Conservation (phyloP, 2,888 invertebrate genomes). For the Mellilla xanthometata region DNA sequence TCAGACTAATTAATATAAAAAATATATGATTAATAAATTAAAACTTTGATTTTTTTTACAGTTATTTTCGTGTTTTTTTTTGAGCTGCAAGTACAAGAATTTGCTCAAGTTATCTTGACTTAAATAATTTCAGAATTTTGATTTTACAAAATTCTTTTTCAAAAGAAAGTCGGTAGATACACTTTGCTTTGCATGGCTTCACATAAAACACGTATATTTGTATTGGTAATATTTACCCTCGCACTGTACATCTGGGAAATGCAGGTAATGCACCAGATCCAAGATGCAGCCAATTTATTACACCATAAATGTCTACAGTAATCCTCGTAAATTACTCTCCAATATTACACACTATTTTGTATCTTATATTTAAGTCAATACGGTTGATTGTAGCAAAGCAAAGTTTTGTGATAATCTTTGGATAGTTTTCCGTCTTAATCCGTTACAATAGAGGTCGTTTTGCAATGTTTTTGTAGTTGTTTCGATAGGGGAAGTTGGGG, state of each 20-base stretch:
- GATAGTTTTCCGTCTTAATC: conserved; percentile 1
- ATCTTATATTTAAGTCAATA: neutral
- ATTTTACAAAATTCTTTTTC: too few relatives aligned
- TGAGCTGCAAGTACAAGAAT: too few relatives aligned
- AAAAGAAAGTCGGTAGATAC: too few relatives aligned
- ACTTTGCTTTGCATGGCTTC: too few relatives aligned
- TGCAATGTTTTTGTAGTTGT: conserved; percentile 1
- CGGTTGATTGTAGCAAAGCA: neutral
- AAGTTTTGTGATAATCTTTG: neutral
- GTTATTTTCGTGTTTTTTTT: too few relatives aligned
- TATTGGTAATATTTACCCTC: conserved; percentile 13
- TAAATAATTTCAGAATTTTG: too few relatives aligned
- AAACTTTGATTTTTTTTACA: too few relatives aligned
- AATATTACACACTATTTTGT: conserved; percentile 6
- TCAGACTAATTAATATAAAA: too few relatives aligned
- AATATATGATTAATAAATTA: too few relatives aligned
- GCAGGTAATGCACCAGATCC: conserved; percentile 29
- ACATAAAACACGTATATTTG: conserved; percentile 4
- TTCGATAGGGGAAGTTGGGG: conserved; percentile 1
- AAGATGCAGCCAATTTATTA: conserved; percentile 55
- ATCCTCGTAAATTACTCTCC: conserved; percentile 51
- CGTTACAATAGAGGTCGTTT: neutral
- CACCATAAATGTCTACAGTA: conserved; percentile 54
- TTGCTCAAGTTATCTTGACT: too few relatives aligned
- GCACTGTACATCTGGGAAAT: conserved; percentile 43